A percentile compares a stretch with the other conserved stretches of the same genome.
These are phyloP conservation scores for Ellobium chinense DNA, from an alignment of 2,888 invertebrate species.

Conservation along the genomic window DNA sequence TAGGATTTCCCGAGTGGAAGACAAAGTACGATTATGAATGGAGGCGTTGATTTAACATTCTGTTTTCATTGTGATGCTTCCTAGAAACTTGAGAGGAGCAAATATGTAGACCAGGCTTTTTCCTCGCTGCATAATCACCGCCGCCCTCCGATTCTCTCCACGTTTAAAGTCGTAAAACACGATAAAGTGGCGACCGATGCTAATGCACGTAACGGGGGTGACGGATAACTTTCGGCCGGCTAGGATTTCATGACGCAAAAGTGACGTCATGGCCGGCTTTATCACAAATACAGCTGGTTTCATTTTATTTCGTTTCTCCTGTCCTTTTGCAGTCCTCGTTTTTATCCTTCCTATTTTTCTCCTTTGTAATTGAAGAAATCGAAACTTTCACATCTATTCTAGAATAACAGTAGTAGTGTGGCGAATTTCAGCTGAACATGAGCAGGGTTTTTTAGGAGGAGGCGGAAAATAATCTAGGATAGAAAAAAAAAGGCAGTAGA, in stretches of 20 bases:
- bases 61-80: not conserved
- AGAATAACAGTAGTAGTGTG: too few relatives aligned
- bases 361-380: not conserved
- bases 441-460: too few relatives aligned
- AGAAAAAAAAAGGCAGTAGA: too few relatives aligned
- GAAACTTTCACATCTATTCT: not conserved
- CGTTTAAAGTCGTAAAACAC: not conserved
- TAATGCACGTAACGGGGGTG: not conserved
- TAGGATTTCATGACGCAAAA: not conserved
- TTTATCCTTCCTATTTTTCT: not conserved
- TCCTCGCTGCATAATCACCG: not conserved
- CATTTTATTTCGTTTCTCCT: not conserved
- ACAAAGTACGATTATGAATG: not conserved
- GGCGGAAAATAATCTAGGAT: too few relatives aligned
- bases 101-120: not conserved
- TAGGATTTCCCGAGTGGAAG: not conserved
- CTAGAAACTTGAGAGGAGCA: not conserved
- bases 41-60: not conserved
- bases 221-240: not conserved
- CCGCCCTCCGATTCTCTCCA: not conserved
- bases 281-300: too few relatives aligned
- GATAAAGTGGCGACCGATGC: not conserved
- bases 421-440: too few relatives aligned
- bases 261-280: not conserved
- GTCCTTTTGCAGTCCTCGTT: not conserved